Evolutionary conservation across 2,113 vertebrate genomes (phyloP), one percentile per base, ranked within the genome.

Genomic region (Epinephelus cyanopodus): DNA sequence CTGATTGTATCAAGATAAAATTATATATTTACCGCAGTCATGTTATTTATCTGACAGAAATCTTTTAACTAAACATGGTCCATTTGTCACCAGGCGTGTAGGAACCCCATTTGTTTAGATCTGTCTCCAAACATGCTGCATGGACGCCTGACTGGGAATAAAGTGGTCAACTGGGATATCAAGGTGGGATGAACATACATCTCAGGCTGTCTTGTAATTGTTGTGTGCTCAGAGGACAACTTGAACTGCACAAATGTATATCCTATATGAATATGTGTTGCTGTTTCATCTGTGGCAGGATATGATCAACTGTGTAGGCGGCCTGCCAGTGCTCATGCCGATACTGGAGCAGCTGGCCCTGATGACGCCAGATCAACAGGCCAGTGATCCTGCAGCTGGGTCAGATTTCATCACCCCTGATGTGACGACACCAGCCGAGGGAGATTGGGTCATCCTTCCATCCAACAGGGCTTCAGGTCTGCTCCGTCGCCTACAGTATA

Each of bases 111-210:
- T 93, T 99, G 98, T 87, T 96, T 99, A 69, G 98, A 99, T 80
- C 94, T 99, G 82, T 99, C 98, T 63, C 85, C 96, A 63, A 98
- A 99, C 92, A 92, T 93, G 93, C 94, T 99, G 63, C 97, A 99
- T 42, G 98, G 98, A 87, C 96, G 98, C 66, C 92, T 99, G 88
- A 99, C 98, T n/a, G 98, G 98, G 85, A 99, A 98, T 91, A 98
- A 99, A 96, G 96, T 99, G 2, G 96, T 99, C 61, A 99, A 99
- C 92, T 99, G 98, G 98, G 98, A 99, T 64, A 96, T 99, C 74
- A 99, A 99, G 97, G 98, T 99, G 94, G 85, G 73, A 33, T 1
- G 7, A 39, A n/a, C 11, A 27, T 63, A 60, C 11, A 23, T 1
- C 11, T 74, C 5, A 1, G 42, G 15, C 23, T 50, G 52, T 50